These are phyloP conservation scores for Caenorhabditis japonica DNA, from an alignment of 2,888 invertebrate genomes.

Conservation along the genomic window DNA sequence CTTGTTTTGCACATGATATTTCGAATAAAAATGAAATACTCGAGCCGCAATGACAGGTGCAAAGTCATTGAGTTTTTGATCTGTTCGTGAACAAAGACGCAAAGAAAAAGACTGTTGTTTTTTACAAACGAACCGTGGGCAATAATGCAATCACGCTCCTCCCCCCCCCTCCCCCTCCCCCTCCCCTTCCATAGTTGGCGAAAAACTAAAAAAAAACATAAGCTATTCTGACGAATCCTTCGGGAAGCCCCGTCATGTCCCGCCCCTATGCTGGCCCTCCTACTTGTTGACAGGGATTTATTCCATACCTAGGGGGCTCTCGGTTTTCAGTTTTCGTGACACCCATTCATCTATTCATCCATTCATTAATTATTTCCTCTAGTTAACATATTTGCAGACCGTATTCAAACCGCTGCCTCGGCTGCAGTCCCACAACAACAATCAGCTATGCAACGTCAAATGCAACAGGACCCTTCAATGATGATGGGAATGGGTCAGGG, in stretches of 20 bases:
- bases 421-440: constrained; percentile 7
- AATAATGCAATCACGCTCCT: constrained; percentile 29
- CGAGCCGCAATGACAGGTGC: too few species aligned
- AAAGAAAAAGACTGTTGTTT: too few species aligned
- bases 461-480: constrained; percentile 31
- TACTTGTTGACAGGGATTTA: constrained; percentile 45
- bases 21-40: too few species aligned
- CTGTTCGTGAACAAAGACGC: too few species aligned
- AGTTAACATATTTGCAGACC: constrained; percentile 33
- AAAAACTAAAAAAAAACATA: constrained; percentile 18
- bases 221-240: constrained; percentile 27
- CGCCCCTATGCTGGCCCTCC: constrained; percentile 21
- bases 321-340: too few species aligned
- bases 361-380: constrained; percentile 26
- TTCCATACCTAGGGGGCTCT: too few species aligned
- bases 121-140: too few species aligned
- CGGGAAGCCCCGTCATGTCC: constrained; percentile 1
- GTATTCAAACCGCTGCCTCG: constrained; percentile 5
- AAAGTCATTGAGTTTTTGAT: too few species aligned
- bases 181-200: too few species aligned
- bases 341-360: too few species aligned
- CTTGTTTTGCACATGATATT: too few species aligned
- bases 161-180: not conserved
- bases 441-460: constrained; percentile 11
- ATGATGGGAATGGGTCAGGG: constrained; percentile 35